These are phyloP conservation scores for Marisa cornuarietis DNA, from an alignment of 1,140 invertebrate species.

Conservation along the genomic window DNA sequence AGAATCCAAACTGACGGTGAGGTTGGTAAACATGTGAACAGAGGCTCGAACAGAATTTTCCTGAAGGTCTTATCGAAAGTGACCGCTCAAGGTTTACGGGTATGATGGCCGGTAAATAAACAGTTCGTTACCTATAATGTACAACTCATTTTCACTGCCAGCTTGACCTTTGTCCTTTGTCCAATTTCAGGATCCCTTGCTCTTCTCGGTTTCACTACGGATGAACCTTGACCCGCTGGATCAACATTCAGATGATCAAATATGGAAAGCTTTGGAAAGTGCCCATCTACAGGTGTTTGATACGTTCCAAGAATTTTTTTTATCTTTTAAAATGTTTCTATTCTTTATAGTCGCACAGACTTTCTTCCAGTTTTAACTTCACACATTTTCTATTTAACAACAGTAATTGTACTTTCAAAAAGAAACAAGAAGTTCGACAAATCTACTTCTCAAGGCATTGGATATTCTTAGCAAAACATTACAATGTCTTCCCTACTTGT, in stretches of 20 bases:
- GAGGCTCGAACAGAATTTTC: constrained; percentile 77
- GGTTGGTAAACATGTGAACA: too few species aligned
- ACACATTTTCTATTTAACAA: neutral
- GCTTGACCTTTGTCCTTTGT: neutral
- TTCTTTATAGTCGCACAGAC: neutral
- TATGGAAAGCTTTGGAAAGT: constrained; percentile 80
- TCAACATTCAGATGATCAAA: constrained; percentile 74
- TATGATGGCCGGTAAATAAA: too few species aligned
- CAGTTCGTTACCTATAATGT: too few species aligned
- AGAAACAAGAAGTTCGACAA: too few species aligned
- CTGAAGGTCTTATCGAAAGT: constrained; percentile 36
- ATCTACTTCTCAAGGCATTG: too few species aligned
- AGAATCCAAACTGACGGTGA: too few species aligned
- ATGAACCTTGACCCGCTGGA: constrained; percentile 89
- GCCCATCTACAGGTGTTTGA: constrained; percentile 59
- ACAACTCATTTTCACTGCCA: too few species aligned
- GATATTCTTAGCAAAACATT: too few species aligned
- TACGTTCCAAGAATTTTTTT: neutral
- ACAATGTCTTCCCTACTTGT: too few species aligned
- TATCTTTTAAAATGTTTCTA: neutral
- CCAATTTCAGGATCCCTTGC: constrained; percentile 70
- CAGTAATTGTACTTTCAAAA: too few species aligned
- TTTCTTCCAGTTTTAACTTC: neutral
- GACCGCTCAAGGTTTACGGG: too few species aligned
- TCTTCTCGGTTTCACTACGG: constrained; percentile 83